Percentiles rank a stretch among this genome's conserved stretches.
phyloP scores from a whole-genome alignment of 2,888 invertebrate species.

The Perdita meconis region DNA sequence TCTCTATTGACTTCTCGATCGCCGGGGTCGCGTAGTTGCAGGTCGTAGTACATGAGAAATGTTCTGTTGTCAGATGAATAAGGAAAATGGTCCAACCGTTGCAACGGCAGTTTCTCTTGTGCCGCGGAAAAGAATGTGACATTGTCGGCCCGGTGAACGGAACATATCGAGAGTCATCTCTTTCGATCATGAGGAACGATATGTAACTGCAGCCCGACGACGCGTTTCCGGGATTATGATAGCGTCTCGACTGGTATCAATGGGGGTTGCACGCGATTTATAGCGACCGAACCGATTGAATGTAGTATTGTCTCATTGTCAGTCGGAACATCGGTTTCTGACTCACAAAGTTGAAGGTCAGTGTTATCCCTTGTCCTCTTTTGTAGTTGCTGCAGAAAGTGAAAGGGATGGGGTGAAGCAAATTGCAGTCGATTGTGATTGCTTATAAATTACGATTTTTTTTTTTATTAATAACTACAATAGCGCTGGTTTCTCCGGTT shows the following conservation, averaged over 20 bases:
- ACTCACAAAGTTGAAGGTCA: too few species aligned
- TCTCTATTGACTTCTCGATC: constrained; percentile 68
- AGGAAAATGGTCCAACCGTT: constrained; percentile 66
- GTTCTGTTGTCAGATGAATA: constrained; percentile 65
- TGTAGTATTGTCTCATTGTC: too few species aligned
- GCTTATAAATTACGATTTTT: too few species aligned
- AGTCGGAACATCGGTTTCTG: too few species aligned
- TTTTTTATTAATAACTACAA: too few species aligned
- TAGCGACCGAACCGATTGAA: background rate
- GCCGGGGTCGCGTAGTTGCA: constrained; percentile 33
- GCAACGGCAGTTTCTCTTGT: constrained; percentile 64
- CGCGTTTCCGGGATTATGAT: constrained; percentile 23
- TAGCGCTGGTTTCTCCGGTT: too few species aligned
- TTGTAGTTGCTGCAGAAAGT: too few species aligned
- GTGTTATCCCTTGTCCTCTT: too few species aligned
- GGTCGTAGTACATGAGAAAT: constrained; percentile 62
- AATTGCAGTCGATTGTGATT: too few species aligned
- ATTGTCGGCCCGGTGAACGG: constrained; percentile 45
- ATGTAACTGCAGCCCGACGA: constrained; percentile 27
- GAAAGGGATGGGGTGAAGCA: too few species aligned
- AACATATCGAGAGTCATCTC: constrained; percentile 56
- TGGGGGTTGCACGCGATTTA: constrained; percentile 12
- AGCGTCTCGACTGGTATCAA: constrained; percentile 8
- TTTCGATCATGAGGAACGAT: constrained; percentile 51
- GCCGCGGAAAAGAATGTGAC: constrained; percentile 60